Base-by-base conservation (phyloP, 2,113 vertebrate genomes). In the Acanthisitta chloris region DNA sequence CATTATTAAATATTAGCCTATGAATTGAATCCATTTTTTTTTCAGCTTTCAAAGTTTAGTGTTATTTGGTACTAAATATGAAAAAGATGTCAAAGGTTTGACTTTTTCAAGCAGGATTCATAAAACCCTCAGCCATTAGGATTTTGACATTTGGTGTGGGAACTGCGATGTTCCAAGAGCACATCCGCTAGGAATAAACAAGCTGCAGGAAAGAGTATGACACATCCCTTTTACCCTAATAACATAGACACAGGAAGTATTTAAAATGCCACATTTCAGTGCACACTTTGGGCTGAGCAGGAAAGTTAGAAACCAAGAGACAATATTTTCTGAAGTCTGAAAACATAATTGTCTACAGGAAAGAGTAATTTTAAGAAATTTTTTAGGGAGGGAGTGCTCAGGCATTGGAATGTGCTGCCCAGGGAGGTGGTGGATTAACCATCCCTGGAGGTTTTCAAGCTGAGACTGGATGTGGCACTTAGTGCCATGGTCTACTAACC, bases 151-250 rank as follows among this genome's bases (percentile, higher is more conserved):
- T 96, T 94, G 94, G 83, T 98, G 96, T 97, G 97, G 97, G 97
- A 98, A 98, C 93, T 85, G 61, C 64, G 86, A 95, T 92, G 69
- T 92, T 92, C 95, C 40, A 55, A 96, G 69, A 92, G 38, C 62
- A 94, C 81, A 95, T 94, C 92, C 52, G 33, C 79, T 80, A 89
- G 87, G 96, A 98, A 97, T 96, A 97, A 98, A 98, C 78, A 97
- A 96, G 64, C 92, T 69, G 66, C 62, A 70, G 65, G 76, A 91
- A 95, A 95, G 57, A 94, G n/a, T 77, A 81, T 88, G 95, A 93
- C 93, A 96, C 91, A 88, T 80, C 36, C 45, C 52, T 88, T 94
- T 95, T 93, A 86, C 61, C 94, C 94, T 91, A 97, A 94, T 83
- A 90, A 94, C 66, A 67, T 43, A 84, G 61, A 91, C 64, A 65